Evolutionary conservation across 2,888 invertebrate species (phyloP).

Genomic region (Doris montereyensis): DNA sequence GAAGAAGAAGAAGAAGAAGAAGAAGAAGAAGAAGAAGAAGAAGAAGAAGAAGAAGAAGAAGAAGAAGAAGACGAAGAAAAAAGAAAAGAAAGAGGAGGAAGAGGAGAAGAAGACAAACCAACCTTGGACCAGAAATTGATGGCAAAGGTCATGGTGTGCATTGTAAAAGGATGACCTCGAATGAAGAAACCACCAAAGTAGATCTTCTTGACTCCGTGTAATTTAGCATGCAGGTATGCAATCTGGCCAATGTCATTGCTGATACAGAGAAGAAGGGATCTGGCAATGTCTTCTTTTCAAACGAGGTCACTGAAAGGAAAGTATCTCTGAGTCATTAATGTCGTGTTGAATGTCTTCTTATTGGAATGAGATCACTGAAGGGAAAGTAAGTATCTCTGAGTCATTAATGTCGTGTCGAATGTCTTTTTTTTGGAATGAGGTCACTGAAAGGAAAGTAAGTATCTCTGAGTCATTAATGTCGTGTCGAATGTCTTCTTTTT

Average conservation of each 20-base stretch:
- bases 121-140: constrained; percentile 81
- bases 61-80: no score
- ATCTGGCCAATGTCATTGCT: constrained; percentile 84
- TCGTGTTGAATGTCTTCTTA: no score
- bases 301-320: neutral
- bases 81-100: neutral
- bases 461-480: no score
- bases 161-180: constrained; percentile 80
- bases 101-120: neutral
- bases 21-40: neutral
- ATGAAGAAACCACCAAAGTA: constrained; percentile 83
- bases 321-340: no score
- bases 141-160: constrained; percentile 80
- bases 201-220: constrained; percentile 78
- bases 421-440: no score
- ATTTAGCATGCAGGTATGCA: constrained; percentile 80
- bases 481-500: no score
- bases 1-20: neutral
- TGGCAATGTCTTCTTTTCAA: constrained; percentile 77
- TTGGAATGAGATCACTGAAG: no score
- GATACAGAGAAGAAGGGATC: constrained; percentile 79
- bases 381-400: no score
- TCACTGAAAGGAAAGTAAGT: no score
- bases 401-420: no score
- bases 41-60: neutral